These are phyloP conservation scores for Periparus ater DNA, from an alignment of 2,797 vertebrate species.

Conservation along the genomic window DNA sequence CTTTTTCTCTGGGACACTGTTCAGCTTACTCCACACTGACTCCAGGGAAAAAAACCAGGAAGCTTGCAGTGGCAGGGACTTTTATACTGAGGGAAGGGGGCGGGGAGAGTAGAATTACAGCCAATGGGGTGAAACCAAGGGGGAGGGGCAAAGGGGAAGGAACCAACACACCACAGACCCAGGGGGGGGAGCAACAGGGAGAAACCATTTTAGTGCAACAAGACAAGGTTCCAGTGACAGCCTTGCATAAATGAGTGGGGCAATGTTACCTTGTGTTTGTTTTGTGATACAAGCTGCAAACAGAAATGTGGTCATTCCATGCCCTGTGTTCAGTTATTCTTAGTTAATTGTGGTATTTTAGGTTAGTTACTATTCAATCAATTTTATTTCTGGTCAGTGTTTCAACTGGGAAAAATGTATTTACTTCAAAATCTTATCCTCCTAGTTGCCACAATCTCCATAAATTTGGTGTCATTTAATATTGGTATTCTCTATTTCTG, in stretches of 20 bases:
- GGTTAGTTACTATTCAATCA: background rate
- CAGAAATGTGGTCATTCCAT: fast-evolving
- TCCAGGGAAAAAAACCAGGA: too few relatives aligned
- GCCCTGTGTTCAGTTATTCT: background rate
- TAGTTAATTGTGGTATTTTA: background rate
- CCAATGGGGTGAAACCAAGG: too few relatives aligned
- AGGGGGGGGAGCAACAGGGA: too few relatives aligned
- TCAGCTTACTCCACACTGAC: too few relatives aligned
- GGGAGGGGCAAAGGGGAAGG: too few relatives aligned
- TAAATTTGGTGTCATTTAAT: background rate
- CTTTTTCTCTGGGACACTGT: too few relatives aligned
- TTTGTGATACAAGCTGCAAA: background rate
- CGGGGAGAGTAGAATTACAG: too few relatives aligned
- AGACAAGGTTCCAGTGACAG: background rate
- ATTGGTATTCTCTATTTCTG: background rate
- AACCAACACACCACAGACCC: too few relatives aligned
- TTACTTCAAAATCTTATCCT: background rate
- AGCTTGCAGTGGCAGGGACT: too few relatives aligned
- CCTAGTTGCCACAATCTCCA: background rate
- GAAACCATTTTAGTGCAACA: too few relatives aligned
- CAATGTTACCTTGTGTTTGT: background rate
- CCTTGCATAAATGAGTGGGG: too few relatives aligned
- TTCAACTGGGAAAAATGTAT: background rate
- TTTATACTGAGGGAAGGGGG: too few relatives aligned
- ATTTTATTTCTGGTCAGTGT: background rate